phyloP scores from a whole-genome alignment of 1,140 invertebrate genomes.

The Zophobas morio region DNA sequence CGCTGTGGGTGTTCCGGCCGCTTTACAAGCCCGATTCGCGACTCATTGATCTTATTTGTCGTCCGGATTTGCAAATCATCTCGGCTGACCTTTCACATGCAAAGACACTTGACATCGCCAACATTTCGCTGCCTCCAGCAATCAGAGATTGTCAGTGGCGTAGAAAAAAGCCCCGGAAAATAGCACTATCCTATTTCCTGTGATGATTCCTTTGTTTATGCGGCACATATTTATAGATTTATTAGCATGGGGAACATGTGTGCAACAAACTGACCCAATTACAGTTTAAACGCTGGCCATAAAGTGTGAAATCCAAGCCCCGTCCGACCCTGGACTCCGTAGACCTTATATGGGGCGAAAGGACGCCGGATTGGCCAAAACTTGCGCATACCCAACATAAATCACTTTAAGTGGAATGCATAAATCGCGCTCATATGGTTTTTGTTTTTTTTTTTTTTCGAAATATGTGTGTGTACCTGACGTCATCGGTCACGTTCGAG shows the following conservation, averaged over 20 bases:
- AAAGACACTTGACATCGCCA: too few species aligned
- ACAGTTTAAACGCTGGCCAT: conserved; percentile 9
- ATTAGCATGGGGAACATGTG: conserved; percentile 43
- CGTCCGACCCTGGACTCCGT: neutral
- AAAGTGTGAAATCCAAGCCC: conserved; percentile 30
- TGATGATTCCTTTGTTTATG: conserved; percentile 46
- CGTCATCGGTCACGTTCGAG: conserved; percentile 3
- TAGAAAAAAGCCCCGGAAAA: conserved; percentile 13
- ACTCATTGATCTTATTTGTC: neutral
- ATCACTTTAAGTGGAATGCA: neutral
- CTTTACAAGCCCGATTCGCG: neutral
- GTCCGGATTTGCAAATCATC: neutral
- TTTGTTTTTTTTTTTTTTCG: neutral
- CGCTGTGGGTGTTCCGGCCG: conserved; percentile 5
- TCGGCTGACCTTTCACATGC: neutral
- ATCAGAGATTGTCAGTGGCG: neutral
- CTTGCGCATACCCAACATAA: neutral
- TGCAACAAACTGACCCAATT: conserved; percentile 35
- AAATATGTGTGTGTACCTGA: neutral
- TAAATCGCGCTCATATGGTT: too few species aligned
- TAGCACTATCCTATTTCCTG: conserved; percentile 39
- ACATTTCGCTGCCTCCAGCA: neutral
- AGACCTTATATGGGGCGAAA: conserved; percentile 5
- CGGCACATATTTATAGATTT: conserved; percentile 46
- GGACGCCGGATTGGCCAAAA: neutral